phyloP scores from a whole-genome alignment of 2,113 vertebrate species.

The Bufo gargarizans region DNA sequence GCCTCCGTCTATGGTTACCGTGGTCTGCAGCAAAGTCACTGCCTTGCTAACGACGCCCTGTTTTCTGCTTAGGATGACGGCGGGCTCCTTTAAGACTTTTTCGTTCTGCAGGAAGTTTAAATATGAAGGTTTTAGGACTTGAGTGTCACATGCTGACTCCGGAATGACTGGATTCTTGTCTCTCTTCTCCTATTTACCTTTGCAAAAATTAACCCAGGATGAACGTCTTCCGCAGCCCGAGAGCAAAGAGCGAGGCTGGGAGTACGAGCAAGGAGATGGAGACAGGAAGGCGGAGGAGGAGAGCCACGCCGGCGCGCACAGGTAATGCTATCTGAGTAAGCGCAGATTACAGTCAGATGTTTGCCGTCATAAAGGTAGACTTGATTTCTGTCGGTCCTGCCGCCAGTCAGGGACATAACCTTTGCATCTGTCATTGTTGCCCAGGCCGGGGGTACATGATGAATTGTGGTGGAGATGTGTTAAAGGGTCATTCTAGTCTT shows the following conservation, averaged over 20 bases:
- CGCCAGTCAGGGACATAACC: not conserved
- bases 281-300: constrained; percentile 66
- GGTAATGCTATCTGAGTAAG: constrained; percentile 68
- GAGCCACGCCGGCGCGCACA: constrained; percentile 75
- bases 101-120: not conserved
- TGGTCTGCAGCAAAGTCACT: constrained; percentile 14
- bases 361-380: too few relatives aligned
- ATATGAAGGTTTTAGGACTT: not conserved
- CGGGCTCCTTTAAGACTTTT: not conserved
- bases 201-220: constrained; percentile 76
- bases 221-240: constrained; percentile 64
- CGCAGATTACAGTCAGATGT: too few relatives aligned
- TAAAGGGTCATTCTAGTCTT: not conserved
- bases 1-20: constrained; percentile 47
- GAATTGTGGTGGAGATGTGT: not conserved
- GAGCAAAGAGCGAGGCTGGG: constrained; percentile 59
- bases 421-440: not conserved
- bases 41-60: not conserved
- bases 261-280: constrained; percentile 65
- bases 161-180: constrained; percentile 88
- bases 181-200: constrained; percentile 82
- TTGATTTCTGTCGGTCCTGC: too few relatives aligned
- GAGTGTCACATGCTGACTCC: constrained; percentile 46
- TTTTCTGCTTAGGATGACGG: not conserved
- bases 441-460: not conserved